Percentiles rank a stretch among this genome's conserved stretches.
These are phyloP conservation scores for Podarcis muralis DNA, from an alignment of 2,113 vertebrate genomes.

Conservation along the genomic window DNA sequence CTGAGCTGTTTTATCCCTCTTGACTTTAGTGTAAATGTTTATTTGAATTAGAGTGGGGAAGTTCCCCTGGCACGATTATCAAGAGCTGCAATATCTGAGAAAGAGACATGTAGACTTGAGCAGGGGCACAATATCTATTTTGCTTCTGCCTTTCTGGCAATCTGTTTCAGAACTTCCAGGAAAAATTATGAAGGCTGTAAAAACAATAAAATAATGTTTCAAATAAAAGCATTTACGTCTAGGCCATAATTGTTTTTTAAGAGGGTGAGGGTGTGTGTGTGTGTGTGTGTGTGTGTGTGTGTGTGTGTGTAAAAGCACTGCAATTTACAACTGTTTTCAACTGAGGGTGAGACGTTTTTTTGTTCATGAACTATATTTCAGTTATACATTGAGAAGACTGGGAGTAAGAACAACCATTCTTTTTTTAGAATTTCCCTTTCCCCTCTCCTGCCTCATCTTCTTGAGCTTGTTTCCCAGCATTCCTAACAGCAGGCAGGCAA, in stretches of 20 bases:
- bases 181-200: background rate
- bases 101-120: background rate
- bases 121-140: constrained; percentile 29
- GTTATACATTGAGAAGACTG: constrained; percentile 17
- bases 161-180: constrained; percentile 39
- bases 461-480: background rate
- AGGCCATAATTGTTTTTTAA: constrained; percentile 56
- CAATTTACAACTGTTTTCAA: constrained; percentile 48
- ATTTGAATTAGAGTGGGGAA: constrained; percentile 29
- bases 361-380: constrained; percentile 49
- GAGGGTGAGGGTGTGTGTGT: constrained; percentile 19
- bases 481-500: background rate
- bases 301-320: constrained; percentile 25
- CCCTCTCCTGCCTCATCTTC: background rate
- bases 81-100: constrained; percentile 1
- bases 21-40: constrained; percentile 8
- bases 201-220: constrained; percentile 30
- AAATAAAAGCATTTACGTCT: constrained; percentile 50
- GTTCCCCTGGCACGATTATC: constrained; percentile 11
- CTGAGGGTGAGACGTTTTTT: constrained; percentile 18
- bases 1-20: constrained; percentile 23
- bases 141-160: constrained; percentile 29
- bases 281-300: constrained; percentile 12
- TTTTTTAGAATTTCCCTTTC: background rate
- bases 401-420: constrained; percentile 36